These are phyloP conservation scores for Aphis craccivora DNA, from an alignment of 1,140 invertebrate genomes.

Conservation along the genomic window DNA sequence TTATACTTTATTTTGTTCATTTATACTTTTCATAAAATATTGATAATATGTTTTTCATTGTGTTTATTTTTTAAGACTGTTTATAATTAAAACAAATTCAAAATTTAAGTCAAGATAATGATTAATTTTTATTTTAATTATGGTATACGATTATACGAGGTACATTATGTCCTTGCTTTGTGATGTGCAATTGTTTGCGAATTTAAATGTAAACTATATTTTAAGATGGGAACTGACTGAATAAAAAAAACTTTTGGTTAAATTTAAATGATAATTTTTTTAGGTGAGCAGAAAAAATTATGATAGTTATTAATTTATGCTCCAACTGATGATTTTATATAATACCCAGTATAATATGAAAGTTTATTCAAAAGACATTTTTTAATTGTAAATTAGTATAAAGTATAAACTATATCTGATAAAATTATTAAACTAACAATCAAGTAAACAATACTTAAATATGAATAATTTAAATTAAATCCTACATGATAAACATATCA, in stretches of 20 bases:
- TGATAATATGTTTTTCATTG: slow-evolving; percentile 12
- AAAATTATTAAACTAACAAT: not conserved
- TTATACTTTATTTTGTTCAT: slow-evolving; percentile 42
- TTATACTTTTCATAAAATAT: slow-evolving; percentile 51
- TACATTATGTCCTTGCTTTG: slow-evolving; percentile 44
- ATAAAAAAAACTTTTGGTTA: slow-evolving; percentile 31
- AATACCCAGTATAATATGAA: not conserved
- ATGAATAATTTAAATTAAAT: not conserved
- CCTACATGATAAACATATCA: slow-evolving; percentile 13
- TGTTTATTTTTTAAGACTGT: slow-evolving; percentile 47
- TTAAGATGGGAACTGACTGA: slow-evolving; percentile 44
- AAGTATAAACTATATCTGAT: not conserved
- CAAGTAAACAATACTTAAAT: not conserved
- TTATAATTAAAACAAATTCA: slow-evolving; percentile 31
- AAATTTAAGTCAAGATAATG: slow-evolving; percentile 31
- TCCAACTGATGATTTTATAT: slow-evolving; percentile 17
- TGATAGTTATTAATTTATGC: not conserved
- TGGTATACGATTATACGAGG: slow-evolving; percentile 49
- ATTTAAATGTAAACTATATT: slow-evolving; percentile 39
- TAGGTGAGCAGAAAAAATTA: not conserved
- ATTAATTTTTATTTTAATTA: slow-evolving; percentile 10
- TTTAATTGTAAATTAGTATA: not conserved
- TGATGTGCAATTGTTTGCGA: slow-evolving; percentile 46
- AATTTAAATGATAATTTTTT: not conserved
- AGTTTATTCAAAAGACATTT: slow-evolving; percentile 12